These are phyloP conservation scores for Radopholus similis DNA, from an alignment of 1,140 invertebrate genomes.

Conservation along the genomic window DNA sequence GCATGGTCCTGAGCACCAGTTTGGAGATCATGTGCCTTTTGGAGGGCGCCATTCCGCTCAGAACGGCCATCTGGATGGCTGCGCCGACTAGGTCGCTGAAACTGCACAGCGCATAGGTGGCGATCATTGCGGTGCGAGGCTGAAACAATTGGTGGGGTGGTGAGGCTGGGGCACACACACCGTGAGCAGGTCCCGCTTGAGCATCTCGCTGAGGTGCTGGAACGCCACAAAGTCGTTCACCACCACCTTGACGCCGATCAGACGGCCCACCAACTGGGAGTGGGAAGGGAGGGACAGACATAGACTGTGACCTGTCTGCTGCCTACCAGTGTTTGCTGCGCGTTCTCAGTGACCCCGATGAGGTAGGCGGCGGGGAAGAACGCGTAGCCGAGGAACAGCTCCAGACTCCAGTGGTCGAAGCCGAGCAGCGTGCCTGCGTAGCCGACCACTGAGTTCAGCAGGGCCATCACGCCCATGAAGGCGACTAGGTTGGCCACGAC, in stretches of 20 bases:
- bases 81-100: constrained; percentile 86
- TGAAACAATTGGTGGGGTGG: constrained; percentile 65
- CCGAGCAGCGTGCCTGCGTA: constrained; percentile 77
- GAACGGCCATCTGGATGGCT: constrained; percentile 75
- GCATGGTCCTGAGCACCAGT: constrained; percentile 36
- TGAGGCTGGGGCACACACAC: constrained; percentile 34
- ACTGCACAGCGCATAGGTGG: constrained; percentile 87
- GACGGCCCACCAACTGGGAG: constrained; percentile 68
- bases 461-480: constrained; percentile 78
- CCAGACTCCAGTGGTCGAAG: constrained; percentile 9
- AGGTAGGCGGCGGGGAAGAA: constrained; percentile 79
- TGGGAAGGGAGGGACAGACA: no score
- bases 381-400: constrained; percentile 66
- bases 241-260: constrained; percentile 81
- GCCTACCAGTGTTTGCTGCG: constrained; percentile 8
- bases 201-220: constrained; percentile 63
- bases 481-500: constrained; percentile 88
- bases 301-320: no score
- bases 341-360: constrained; percentile 71
- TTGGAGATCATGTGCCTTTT: constrained; percentile 38
- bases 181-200: constrained; percentile 47
- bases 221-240: constrained; percentile 89
- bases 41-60: constrained; percentile 42
- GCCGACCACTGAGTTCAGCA: constrained; percentile 73
- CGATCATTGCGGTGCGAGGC: constrained; percentile 66